Evolutionary conservation across 2,888 invertebrate species (phyloP).

Genomic region (Eulithis prunata): DNA sequence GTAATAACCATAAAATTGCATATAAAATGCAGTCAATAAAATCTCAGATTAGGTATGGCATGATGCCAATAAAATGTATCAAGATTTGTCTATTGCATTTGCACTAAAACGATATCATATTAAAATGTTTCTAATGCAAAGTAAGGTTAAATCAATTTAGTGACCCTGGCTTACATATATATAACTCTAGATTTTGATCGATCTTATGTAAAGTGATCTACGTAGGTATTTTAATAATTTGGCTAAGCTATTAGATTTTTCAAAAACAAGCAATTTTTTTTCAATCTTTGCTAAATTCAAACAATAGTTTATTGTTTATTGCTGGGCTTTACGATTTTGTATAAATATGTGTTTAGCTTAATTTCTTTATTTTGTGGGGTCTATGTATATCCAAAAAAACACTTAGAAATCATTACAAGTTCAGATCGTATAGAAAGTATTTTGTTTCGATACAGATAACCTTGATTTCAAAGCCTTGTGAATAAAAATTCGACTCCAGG

Average conservation of each 20-base stretch:
- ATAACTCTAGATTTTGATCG: conserved; percentile 4
- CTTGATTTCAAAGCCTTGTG: conserved; percentile 16
- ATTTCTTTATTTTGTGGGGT: too few relatives aligned
- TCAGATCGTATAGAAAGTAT: conserved; percentile 10
- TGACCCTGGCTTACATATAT: conserved; percentile 21
- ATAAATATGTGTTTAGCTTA: too few relatives aligned
- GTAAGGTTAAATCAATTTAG: conserved; percentile 14
- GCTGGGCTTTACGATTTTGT: too few relatives aligned
- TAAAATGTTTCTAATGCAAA: conserved; percentile 13
- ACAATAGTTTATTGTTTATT: too few relatives aligned
- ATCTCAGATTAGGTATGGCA: conserved; percentile 6
- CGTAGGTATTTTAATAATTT: not conserved
- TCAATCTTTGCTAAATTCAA: too few relatives aligned
- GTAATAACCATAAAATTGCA: not conserved
- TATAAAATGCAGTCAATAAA: conserved; percentile 13
- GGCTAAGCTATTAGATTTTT: too few relatives aligned
- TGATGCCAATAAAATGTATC: conserved; percentile 10
- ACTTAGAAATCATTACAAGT: not conserved
- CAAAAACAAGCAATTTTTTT: too few relatives aligned
- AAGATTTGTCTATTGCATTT: conserved; percentile 10
- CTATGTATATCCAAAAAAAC: too few relatives aligned
- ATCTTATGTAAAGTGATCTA: not conserved
- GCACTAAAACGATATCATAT: conserved; percentile 5
- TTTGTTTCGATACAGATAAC: not conserved
- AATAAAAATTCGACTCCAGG: conserved; percentile 8